Conservation (phyloP, 2,888 invertebrate genomes). For the Tipula lateralis region DNA sequence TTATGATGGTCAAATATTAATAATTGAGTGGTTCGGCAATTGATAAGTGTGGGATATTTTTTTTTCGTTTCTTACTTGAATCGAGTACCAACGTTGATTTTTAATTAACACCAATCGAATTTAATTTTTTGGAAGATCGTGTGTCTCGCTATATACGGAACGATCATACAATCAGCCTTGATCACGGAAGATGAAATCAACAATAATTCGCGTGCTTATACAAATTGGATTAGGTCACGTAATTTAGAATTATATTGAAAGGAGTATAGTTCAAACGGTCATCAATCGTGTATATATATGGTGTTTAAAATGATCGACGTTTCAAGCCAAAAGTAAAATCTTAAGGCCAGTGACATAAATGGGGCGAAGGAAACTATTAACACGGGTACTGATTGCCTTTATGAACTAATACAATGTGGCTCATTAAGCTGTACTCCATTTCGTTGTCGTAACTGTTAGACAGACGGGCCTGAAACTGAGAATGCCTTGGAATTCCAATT, state of each 20-base stretch:
- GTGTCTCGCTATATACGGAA: slow-evolving; percentile 11
- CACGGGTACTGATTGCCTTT: no score
- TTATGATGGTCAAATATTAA: slow-evolving; percentile 11
- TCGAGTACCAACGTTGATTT: background rate
- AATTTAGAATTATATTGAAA: background rate
- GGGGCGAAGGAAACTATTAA: no score
- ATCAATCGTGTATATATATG: no score
- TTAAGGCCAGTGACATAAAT: no score
- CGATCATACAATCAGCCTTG: background rate
- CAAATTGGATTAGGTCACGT: slow-evolving; percentile 11
- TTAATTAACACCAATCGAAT: slow-evolving; percentile 14
- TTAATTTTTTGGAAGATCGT: background rate
- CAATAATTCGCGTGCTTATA: background rate
- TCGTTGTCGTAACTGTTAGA: no score
- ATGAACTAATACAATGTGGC: no score
- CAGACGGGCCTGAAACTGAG: no score
- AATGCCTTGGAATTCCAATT: no score
- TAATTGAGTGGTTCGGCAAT: background rate
- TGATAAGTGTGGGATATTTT: slow-evolving; percentile 14
- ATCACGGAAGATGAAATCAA: background rate
- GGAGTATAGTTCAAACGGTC: background rate
- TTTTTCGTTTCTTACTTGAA: background rate
- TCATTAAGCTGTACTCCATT: no score
- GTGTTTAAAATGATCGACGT: no score
- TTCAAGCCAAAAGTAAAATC: no score